Percentiles rank a stretch among this genome's conserved stretches.
phyloP scores from a whole-genome alignment of 2,888 invertebrate species.

The Marasmarcha lunaedactyla region DNA sequence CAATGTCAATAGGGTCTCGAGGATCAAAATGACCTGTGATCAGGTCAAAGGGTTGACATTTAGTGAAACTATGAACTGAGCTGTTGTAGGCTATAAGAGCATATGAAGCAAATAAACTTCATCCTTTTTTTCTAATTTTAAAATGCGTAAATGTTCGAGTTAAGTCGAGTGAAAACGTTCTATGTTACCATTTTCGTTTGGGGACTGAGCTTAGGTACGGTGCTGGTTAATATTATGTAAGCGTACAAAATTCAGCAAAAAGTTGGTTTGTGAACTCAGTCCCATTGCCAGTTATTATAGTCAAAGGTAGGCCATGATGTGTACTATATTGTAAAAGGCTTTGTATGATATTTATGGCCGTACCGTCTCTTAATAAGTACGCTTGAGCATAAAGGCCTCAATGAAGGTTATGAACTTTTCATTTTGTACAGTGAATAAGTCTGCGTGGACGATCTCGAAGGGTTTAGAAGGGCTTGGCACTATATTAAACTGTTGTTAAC shows the following conservation, averaged over 20 bases:
- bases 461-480: slow-evolving; percentile 14
- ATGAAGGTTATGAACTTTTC: too few relatives aligned
- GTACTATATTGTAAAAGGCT: slow-evolving; percentile 10
- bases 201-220: not conserved
- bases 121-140: too few relatives aligned
- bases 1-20: too few relatives aligned
- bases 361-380: too few relatives aligned
- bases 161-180: slow-evolving; percentile 1
- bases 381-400: too few relatives aligned
- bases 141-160: not conserved
- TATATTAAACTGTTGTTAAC: not conserved
- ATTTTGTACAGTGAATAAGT: too few relatives aligned
- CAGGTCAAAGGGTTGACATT: too few relatives aligned
- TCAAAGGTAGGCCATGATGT: slow-evolving; percentile 14
- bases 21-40: too few relatives aligned
- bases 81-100: not conserved
- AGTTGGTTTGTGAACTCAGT: slow-evolving; percentile 5
- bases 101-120: too few relatives aligned
- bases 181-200: slow-evolving; percentile 3
- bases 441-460: slow-evolving; percentile 16
- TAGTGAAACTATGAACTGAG: too few relatives aligned
- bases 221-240: slow-evolving; percentile 3
- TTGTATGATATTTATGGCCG: too few relatives aligned
- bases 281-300: slow-evolving; percentile 3
- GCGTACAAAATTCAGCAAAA: slow-evolving; percentile 2